phyloP scores from a whole-genome alignment of 2,888 invertebrate species.

The Melolontha melolontha region DNA sequence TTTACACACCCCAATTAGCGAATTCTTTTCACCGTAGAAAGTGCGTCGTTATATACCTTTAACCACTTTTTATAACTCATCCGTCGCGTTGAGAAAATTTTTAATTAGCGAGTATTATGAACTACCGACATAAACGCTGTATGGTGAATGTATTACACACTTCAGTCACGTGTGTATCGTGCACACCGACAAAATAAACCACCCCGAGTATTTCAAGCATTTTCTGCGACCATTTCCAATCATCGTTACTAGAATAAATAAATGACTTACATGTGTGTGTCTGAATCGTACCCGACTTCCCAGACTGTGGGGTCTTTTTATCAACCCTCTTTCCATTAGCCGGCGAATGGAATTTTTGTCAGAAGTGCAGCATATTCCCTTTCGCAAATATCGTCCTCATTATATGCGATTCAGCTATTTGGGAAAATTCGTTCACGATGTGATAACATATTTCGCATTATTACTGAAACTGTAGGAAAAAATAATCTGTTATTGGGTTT shows the following conservation, averaged over 20 bases:
- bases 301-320: conserved; percentile 12
- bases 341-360: conserved; percentile 3
- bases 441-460: not conserved
- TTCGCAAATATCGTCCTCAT: conserved; percentile 8
- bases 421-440: not conserved
- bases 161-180: conserved; percentile 20
- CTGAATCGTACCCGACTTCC: not conserved
- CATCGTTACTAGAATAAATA: conserved; percentile 24
- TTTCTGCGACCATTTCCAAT: conserved; percentile 24
- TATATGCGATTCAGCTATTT: conserved; percentile 13
- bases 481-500: too few species aligned
- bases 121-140: not conserved
- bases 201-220: conserved; percentile 16
- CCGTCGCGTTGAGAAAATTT: conserved; percentile 26
- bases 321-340: conserved; percentile 14
- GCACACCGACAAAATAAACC: conserved; percentile 19
- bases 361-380: conserved; percentile 8
- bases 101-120: conserved; percentile 27
- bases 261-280: conserved; percentile 29
- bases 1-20: conserved; percentile 23
- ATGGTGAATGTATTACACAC: conserved; percentile 12
- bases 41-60: not conserved
- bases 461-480: not conserved
- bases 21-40: conserved; percentile 14
- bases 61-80: not conserved